Percentiles rank a stretch among this genome's conserved stretches.
These are phyloP conservation scores for Trissolcus japonicus DNA, from an alignment of 2,888 invertebrate genomes.

Conservation along the genomic window DNA sequence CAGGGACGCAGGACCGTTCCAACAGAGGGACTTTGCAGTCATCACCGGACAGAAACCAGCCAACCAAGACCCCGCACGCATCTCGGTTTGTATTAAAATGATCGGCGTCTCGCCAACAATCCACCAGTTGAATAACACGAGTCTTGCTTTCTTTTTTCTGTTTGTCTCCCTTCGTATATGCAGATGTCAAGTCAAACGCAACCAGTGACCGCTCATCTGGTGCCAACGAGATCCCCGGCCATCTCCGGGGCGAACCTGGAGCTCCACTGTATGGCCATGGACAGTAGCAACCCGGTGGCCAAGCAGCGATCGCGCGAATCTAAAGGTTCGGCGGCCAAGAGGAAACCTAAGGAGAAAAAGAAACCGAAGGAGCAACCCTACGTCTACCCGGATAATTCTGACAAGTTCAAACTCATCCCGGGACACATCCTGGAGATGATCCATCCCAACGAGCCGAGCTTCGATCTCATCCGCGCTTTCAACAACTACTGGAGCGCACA, in stretches of 20 bases:
- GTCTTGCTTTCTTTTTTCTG: too few relatives aligned
- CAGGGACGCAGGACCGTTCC: neutral
- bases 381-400: constrained; percentile 5
- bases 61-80: neutral
- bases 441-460: constrained; percentile 73
- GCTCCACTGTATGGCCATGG: constrained; percentile 2
- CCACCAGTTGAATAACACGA: too few relatives aligned
- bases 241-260: neutral
- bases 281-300: neutral
- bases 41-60: constrained; percentile 10
- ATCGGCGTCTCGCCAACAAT: too few relatives aligned
- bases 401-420: constrained; percentile 62
- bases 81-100: constrained; percentile 13
- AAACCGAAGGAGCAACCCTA: constrained; percentile 33
- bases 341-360: constrained; percentile 61
- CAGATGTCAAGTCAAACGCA: neutral
- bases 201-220: neutral
- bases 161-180: too few relatives aligned
- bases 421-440: constrained; percentile 75
- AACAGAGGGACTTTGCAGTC: constrained; percentile 11
- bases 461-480: constrained; percentile 76
- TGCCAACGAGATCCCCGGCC: constrained; percentile 1
- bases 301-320: constrained; percentile 32
- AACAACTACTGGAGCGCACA: constrained; percentile 77
- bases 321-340: constrained; percentile 44